Conservation (phyloP, 2,888 invertebrate species). For the Odontocerum albicorne region DNA sequence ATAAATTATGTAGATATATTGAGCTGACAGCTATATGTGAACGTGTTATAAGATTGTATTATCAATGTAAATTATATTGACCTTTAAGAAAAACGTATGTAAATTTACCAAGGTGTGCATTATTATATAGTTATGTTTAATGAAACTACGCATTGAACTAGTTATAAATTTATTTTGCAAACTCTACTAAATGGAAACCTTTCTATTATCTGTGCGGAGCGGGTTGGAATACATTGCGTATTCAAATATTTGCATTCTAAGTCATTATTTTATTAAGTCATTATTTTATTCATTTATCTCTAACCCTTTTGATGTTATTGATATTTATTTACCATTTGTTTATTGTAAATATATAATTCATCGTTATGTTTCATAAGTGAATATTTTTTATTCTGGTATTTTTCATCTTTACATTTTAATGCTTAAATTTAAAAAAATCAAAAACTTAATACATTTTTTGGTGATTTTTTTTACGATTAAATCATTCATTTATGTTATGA, state of each 20-base stretch:
- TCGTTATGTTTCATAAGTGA: too few species aligned
- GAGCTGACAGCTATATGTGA: conserved; percentile 2
- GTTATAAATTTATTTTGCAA: neutral
- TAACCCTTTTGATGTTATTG: conserved; percentile 13
- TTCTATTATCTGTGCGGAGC: conserved; percentile 10
- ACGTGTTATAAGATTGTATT: too few species aligned
- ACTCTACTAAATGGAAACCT: neutral
- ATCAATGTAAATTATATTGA: neutral
- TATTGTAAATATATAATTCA: too few species aligned
- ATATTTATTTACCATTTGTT: too few species aligned
- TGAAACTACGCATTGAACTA: conserved; percentile 23
- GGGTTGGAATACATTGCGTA: conserved; percentile 4
- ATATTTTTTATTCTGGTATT: too few species aligned
- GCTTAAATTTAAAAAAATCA: too few species aligned
- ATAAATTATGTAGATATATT: neutral
- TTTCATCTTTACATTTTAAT: too few species aligned
- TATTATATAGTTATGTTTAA: conserved; percentile 9
- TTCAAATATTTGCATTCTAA: conserved; percentile 11
- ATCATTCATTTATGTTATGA: too few species aligned
- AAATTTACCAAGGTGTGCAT: conserved; percentile 13
- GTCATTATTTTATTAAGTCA: conserved; percentile 13
- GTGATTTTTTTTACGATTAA: too few species aligned
- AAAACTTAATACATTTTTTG: too few species aligned
- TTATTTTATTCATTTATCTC: too few species aligned
- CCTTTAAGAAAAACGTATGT: neutral